Base-by-base conservation (phyloP, 1,140 invertebrate species). In the Calliphora vicina region DNA sequence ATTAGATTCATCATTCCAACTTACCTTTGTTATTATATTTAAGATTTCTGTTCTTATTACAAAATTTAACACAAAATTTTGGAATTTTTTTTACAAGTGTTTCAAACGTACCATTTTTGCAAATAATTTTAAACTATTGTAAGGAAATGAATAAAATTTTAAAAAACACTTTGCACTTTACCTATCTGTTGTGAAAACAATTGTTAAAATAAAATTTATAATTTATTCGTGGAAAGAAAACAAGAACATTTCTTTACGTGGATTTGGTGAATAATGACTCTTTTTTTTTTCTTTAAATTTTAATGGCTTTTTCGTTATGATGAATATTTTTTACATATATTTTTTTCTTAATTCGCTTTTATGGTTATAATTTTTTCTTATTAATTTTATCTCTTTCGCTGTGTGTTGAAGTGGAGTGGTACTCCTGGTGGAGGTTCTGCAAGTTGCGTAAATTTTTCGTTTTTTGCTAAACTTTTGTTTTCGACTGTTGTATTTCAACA, bases 81-180 rank as follows among this genome's bases (percentile, higher is more conserved):
- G 26, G 5, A 23, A 43, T 78, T 43, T 27, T n/a, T 78, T 45
- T 87, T 87, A 88, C 71, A 87, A 88, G 86, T 88, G 87, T 88
- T 88, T 88, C 87, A 88, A 88, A 61, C 87, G 87, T 84, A 88
- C 87, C 87, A 88, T 81, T 81, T 81, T 81, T 12, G 35, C 74
- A 25, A 78, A 23, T 43, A 71, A 81, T 72, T 83, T 84, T 84
- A 78, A 78, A 12, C 25, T 45, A 23, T 8, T 35, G 6, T 35
- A 35, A 35, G 5, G 6, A 35, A 35, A 0, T 8, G 2, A 29
- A 29, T 35, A 78, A 45, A 29, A 35, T 17, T 12, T 13, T 15
- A 27, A 43, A 43, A 43, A 25, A 43, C 35, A 78, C n/a, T 20
- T 0, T 76, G 27, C 17, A n/a, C 15, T 76, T 76, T 78, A 23